Evolutionary conservation across 2,888 invertebrate species (phyloP).

Genomic region (Megaustenia siamemsis): DNA sequence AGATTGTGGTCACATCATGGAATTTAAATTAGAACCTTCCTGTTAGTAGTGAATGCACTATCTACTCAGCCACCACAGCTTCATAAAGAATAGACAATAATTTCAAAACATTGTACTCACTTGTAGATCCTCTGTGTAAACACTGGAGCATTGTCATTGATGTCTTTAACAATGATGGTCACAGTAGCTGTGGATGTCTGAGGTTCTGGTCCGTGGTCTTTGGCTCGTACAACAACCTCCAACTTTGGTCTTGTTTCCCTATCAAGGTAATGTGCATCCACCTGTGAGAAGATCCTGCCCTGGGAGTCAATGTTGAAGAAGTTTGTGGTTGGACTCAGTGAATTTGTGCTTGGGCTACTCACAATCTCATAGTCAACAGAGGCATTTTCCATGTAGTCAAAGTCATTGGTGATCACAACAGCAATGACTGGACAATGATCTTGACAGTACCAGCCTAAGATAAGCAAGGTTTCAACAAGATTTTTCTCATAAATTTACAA

Average conservation of each 20-base stretch:
- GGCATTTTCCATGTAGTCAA: conserved; percentile 96
- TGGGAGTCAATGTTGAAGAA: conserved; percentile 70
- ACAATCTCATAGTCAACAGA: conserved; percentile 78
- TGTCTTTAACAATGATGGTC: conserved; percentile 80
- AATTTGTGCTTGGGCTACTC: conserved; percentile 60
- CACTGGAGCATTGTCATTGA: conserved; percentile 81
- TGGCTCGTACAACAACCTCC: conserved; percentile 49
- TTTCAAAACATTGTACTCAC: no score
- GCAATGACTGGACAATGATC: conserved; percentile 46
- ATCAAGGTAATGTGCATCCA: conserved; percentile 45
- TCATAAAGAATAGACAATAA: no score
- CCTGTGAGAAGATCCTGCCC: conserved; percentile 49
- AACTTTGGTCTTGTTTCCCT: conserved; percentile 47
- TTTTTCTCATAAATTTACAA: neutral
- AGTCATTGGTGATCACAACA: conserved; percentile 85
- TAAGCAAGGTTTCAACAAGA: neutral
- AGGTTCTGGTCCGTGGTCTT: conserved; percentile 58
- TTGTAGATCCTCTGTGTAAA: conserved; percentile 68
- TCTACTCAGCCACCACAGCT: no score
- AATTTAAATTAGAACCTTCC: no score
- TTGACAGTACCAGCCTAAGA: conserved; percentile 30
- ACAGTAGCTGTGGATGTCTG: conserved; percentile 73
- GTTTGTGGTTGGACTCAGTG: conserved; percentile 50
- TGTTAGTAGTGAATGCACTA: no score
- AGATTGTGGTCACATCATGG: no score